Conservation (phyloP, 2,888 invertebrate species). For the Scaptomyza polygonia region DNA sequence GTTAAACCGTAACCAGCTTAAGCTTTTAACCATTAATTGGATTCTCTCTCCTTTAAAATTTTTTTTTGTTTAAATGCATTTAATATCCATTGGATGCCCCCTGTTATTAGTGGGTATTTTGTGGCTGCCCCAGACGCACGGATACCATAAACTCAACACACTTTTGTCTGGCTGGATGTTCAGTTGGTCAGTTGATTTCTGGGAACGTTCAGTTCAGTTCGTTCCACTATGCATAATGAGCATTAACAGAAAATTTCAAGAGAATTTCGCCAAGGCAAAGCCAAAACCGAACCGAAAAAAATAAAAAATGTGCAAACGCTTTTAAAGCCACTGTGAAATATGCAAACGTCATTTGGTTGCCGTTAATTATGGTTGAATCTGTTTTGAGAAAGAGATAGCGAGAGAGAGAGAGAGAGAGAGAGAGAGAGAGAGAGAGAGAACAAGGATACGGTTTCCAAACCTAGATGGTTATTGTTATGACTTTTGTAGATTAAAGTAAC, state of each 20-base stretch:
- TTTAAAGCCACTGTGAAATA: conserved; percentile 36
- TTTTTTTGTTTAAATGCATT: conserved; percentile 26
- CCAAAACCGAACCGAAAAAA: conserved; percentile 1
- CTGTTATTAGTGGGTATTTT: conserved; percentile 42
- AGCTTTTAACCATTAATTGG: conserved; percentile 2
- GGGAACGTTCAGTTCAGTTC: conserved; percentile 45
- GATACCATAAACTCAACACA: conserved; percentile 9
- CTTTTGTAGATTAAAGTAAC: not conserved
- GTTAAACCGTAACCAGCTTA: conserved; percentile 4
- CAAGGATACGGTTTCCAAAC: not conserved
- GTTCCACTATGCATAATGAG: conserved; percentile 66
- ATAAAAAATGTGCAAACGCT: conserved; percentile 12
- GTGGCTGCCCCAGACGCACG: conserved; percentile 1
- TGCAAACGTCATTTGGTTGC: conserved; percentile 63
- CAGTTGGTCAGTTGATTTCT: conserved; percentile 50
- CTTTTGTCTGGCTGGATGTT: conserved; percentile 9
- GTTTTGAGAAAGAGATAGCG: conserved; percentile 5
- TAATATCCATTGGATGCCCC: conserved; percentile 21
- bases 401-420: not conserved
- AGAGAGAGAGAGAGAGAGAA: not conserved
- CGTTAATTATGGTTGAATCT: conserved; percentile 41
- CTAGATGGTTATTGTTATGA: not conserved
- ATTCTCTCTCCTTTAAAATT: not conserved
- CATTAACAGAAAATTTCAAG: conserved; percentile 55
- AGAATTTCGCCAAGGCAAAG: conserved; percentile 52